phyloP scores from a whole-genome alignment of 2,113 vertebrate species.

The Theristicus caerulescens region DNA sequence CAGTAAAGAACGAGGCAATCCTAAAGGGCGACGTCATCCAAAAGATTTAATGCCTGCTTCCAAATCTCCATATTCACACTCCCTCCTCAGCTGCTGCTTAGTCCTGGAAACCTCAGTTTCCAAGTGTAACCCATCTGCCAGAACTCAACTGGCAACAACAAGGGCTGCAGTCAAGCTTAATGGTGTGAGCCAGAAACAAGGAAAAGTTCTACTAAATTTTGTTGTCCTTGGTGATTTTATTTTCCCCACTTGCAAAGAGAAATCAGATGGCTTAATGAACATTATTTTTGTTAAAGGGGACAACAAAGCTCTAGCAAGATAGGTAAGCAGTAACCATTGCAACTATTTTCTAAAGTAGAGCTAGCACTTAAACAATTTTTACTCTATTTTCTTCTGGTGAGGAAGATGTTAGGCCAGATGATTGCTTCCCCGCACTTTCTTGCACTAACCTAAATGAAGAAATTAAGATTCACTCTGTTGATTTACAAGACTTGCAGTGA shows the following conservation, averaged over 20 bases:
- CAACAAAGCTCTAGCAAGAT: neutral
- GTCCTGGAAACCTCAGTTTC: neutral
- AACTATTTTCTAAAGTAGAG: neutral
- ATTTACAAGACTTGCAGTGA: neutral
- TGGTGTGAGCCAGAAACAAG: neutral
- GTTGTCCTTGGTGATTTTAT: neutral
- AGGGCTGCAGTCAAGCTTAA: neutral
- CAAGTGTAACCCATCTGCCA: neutral
- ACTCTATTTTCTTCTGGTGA: neutral
- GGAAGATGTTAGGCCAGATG: neutral
- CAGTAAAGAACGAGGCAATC: neutral
- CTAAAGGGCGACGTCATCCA: neutral
- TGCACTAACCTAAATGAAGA: neutral
- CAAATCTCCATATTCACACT: neutral
- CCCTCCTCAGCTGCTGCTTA: neutral
- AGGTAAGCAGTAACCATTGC: neutral
- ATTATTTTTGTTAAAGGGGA: neutral
- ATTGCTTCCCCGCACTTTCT: neutral
- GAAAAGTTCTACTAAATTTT: neutral
- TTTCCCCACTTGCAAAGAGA: neutral
- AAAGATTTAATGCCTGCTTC: neutral
- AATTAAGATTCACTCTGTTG: neutral
- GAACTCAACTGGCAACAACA: neutral
- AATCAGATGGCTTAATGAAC: neutral
- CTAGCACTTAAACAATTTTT: neutral